Evolutionary conservation across 2,888 invertebrate species (phyloP), one percentile per base, ranked within the genome.

Genomic region (Myopa testacea): DNA sequence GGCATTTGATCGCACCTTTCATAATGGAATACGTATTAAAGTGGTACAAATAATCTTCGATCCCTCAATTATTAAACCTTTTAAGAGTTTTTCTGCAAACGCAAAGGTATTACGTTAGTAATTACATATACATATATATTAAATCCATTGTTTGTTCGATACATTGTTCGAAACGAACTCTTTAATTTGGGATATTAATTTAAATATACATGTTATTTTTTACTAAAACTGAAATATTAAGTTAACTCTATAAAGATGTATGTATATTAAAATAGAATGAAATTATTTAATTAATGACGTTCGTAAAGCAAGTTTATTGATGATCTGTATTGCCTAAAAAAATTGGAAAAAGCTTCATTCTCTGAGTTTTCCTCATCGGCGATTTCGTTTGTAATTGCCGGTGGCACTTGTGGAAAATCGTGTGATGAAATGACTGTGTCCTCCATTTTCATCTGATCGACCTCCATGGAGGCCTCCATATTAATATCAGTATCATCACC

Each of bases 401-500:
- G 50, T 6, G 80, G 78, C 81, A 78, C 79, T 78, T 80, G 70
- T 52, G 75, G 75, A 70, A 75, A 75, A 65, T 75, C 77, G 3
- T 77, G 70, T 16, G 60, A 71, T 0, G 55, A n/a, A 55, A 58
- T 52, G 0, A n/a, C 58, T 73, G 63, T 12, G 67, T 78, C 14
- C 26, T 70, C 70, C n/a, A 50, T 68, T 34, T 78, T 75, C 37
- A 52, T 70, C 40, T 65, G 80, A 70, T 84, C 83, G 68, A 84
- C 84, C 78, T 80, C 84, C 0, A 84, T 81, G 76, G 83, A 84
- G 37, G 84, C 84, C 26, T 84, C 84, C 84, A 84, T 84, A 38
- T 82, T 81, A 34, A 84, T 81, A 12, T 84, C 83, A 8, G 80
- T 73, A 10, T 81, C 82, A 10, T 67, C 62, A 62, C 77, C 77